Conservation (phyloP, 64 coral and sea anemone genomes). For the Porites australiensis region DNA sequence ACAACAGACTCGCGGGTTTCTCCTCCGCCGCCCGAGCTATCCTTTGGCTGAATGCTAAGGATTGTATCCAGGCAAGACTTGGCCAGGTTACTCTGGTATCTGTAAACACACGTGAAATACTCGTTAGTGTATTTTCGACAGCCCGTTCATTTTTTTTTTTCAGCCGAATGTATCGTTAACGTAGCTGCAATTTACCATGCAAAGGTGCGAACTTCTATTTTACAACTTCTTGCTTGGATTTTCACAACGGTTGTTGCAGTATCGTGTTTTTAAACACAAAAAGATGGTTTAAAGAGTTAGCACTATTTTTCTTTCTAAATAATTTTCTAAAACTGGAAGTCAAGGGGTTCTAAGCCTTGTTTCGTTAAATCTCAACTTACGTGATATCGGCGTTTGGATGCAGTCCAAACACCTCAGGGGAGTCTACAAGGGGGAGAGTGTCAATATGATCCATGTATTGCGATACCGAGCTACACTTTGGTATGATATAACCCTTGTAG, state of each 20-base stretch:
- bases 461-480: slow-evolving; percentile 74
- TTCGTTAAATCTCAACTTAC: slow-evolving; percentile 57
- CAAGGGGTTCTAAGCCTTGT: no score
- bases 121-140: no score
- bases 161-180: no score
- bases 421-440: slow-evolving; percentile 88
- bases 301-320: no score
- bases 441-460: slow-evolving; percentile 95
- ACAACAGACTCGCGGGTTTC: slow-evolving; percentile 98
- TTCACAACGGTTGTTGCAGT: no score
- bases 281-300: no score
- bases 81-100: slow-evolving; percentile 97
- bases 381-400: slow-evolving; percentile 99
- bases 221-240: no score
- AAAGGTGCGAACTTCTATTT: no score
- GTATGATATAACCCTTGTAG: slow-evolving; percentile 96
- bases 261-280: no score
- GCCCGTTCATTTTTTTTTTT: no score
- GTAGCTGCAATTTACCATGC: no score
- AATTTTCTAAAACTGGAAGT: no score
- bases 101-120: slow-evolving; percentile 16
- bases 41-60: slow-evolving; percentile 96
- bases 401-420: slow-evolving; percentile 95
- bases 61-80: slow-evolving; percentile 95
- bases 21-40: slow-evolving; percentile 93